These are phyloP conservation scores for Copsychus sechellarum DNA, from an alignment of 2,113 vertebrate genomes.

Conservation along the genomic window DNA sequence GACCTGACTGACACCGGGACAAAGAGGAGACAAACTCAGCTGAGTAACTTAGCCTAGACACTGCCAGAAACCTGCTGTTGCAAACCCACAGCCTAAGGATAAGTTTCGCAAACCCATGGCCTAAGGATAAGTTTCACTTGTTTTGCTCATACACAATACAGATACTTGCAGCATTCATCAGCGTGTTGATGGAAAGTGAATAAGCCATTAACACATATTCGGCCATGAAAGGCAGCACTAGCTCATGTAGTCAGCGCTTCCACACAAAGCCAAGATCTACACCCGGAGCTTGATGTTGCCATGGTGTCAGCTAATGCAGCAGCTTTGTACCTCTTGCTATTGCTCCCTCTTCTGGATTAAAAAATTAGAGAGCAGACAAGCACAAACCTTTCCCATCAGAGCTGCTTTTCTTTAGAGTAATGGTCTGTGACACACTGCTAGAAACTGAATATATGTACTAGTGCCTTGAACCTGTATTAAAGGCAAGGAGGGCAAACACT, in stretches of 20 bases:
- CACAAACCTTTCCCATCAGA: neutral
- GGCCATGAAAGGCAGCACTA: neutral
- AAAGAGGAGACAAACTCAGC: neutral
- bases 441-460: neutral
- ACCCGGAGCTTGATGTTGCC: neutral
- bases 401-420: neutral
- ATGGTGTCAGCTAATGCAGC: neutral
- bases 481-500: neutral
- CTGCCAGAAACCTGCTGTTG: neutral
- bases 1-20: neutral
- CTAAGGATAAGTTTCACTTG: neutral
- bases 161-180: neutral
- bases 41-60: neutral
- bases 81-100: accelerated
- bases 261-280: accelerated
- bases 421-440: accelerated
- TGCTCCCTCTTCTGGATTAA: slow-evolving; percentile 45
- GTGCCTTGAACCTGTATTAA: neutral
- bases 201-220: neutral
- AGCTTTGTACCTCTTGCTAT: neutral
- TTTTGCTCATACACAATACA: neutral
- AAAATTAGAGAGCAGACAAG: neutral
- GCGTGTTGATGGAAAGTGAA: neutral
- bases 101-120: neutral
- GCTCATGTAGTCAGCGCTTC: neutral